Percentiles rank a stretch among this genome's conserved stretches.
phyloP scores from a whole-genome alignment of 1,140 invertebrate species.

The Acromyrmex heyeri region DNA sequence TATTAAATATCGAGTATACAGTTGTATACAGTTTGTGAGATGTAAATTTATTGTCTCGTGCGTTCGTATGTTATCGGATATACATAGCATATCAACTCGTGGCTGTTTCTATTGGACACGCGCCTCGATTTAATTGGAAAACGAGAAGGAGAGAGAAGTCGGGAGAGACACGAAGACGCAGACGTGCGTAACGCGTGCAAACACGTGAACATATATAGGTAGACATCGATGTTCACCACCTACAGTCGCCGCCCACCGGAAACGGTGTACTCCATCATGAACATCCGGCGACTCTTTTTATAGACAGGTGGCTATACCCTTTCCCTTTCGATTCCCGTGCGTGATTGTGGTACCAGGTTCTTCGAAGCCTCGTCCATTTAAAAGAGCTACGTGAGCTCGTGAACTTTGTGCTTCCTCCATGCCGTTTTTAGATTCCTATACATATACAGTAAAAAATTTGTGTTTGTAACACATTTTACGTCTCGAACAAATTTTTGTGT shows the following conservation, averaged over 20 bases:
- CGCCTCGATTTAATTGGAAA: constrained; percentile 40
- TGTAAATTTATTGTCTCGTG: background rate
- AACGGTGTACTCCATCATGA: constrained; percentile 76
- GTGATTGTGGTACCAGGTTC: constrained; percentile 40
- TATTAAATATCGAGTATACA: background rate
- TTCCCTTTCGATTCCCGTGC: constrained; percentile 64
- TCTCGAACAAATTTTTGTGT: no score
- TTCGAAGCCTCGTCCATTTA: background rate
- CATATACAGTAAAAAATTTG: no score
- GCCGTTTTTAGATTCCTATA: background rate
- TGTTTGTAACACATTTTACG: no score
- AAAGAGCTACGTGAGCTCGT: background rate
- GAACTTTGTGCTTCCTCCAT: background rate
- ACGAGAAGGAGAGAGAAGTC: background rate
- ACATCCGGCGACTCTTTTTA: constrained; percentile 82
- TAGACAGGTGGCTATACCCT: constrained; percentile 73
- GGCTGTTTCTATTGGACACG: constrained; percentile 13
- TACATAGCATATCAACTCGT: background rate
- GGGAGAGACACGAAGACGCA: background rate
- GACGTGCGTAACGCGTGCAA: constrained; percentile 48
- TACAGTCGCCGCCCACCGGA: constrained; percentile 75
- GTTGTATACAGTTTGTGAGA: background rate
- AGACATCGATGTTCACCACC: constrained; percentile 61
- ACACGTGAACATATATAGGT: constrained; percentile 26
- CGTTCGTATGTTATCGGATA: background rate